Evolutionary conservation across 1,140 invertebrate species (phyloP), one percentile per base, ranked within the genome.

Genomic region (Sminthurides bifidus): DNA sequence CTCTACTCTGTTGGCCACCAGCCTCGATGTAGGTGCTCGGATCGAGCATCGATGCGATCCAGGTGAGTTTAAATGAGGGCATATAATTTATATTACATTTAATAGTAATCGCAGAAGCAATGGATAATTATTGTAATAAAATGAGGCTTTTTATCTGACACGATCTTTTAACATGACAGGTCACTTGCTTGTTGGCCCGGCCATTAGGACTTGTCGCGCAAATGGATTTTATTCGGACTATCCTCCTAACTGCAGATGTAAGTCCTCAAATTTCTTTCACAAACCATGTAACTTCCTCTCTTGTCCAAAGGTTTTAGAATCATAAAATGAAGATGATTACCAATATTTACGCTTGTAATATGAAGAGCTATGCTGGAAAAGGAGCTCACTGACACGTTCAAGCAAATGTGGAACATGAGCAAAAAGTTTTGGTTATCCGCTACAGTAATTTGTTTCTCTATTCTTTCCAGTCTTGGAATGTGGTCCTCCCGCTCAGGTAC

Each of bases 151-250:
- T n/a, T 35, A n/a, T n/a, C 8, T 35, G 33, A 35, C 8, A 35
- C 8, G n/a, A 8, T 10, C 8, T 10, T n/a, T 35, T 8, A 35
- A 35, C 33, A 35, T 35, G 33, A 35, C 23, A 4, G 90, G 89
- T 4, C 87, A 90, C 66, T 72, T 92, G 24, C 74, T 92, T 0
- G 84, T 92, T 24, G 90, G 90, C 3, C 89, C 89, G 0, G 77
- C 82, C 0, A 79, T 77, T 6, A 76, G 91, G 65, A 86, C 84
- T 19, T 93, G 90, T 66, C 74, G 92, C 8, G 83, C 90, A 53
- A 92, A 87, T 14, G 90, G 91, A 58, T 92, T 93, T 72, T 93
- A 92, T 68, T 88, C 88, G 63, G 89, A 92, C 70, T 92, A 91
- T 68, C 86, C 89, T 26, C 89, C 90, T 3, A 85, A 90, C 31